Evolutionary conservation across 1,140 invertebrate genomes (phyloP).

Genomic region (Zaprionus vittiger): DNA sequence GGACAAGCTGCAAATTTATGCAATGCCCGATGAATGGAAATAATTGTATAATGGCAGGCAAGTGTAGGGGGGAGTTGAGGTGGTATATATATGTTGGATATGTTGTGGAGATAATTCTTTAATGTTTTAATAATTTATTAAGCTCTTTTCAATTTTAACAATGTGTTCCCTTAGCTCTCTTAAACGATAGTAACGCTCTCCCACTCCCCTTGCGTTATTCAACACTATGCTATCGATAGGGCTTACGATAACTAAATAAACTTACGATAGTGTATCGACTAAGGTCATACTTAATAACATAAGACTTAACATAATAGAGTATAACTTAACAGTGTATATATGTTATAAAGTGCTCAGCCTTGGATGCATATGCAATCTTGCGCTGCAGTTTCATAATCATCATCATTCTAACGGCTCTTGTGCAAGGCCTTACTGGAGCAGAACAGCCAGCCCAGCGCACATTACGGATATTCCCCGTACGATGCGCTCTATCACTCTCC

Average conservation of each 20-base stretch:
- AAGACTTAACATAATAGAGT: too few relatives aligned
- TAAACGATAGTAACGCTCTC: too few relatives aligned
- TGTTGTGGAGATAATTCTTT: not conserved
- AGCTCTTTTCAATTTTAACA: too few relatives aligned
- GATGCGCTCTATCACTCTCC: not conserved
- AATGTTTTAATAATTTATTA: too few relatives aligned
- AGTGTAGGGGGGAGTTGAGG: not conserved
- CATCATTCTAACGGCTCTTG: constrained; percentile 66
- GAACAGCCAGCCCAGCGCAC: constrained; percentile 50
- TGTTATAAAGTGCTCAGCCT: constrained; percentile 50
- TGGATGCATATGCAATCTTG: constrained; percentile 54
- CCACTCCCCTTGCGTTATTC: too few relatives aligned
- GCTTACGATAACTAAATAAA: too few relatives aligned
- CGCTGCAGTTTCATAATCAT: constrained; percentile 72
- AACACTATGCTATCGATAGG: too few relatives aligned
- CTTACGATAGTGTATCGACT: too few relatives aligned
- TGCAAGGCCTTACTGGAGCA: constrained; percentile 68
- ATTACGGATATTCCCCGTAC: constrained; percentile 8
- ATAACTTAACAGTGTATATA: constrained; percentile 25
- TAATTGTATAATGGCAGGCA: constrained; percentile 60
- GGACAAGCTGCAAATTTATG: constrained; percentile 61
- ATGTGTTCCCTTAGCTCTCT: too few relatives aligned
- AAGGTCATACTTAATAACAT: too few relatives aligned
- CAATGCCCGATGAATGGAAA: constrained; percentile 57
- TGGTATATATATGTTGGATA: not conserved